Evolutionary conservation across 92 coral and sea anemone genomes (phyloP), one percentile per base, ranked within the genome.

Genomic region (Parazoanthus atlanticus): DNA sequence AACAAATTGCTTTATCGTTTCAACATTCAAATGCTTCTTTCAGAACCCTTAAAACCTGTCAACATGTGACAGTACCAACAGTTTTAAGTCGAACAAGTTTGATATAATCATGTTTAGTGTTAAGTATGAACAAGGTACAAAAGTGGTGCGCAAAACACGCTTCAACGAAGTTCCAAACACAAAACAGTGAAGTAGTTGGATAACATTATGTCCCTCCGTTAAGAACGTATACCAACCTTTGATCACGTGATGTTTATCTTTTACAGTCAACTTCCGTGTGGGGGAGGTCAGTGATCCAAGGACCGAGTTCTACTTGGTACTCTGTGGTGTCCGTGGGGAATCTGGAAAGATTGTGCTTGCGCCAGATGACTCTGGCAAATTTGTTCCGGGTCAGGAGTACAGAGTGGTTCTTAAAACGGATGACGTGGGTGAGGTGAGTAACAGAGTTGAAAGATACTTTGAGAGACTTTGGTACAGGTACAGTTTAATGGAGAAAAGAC

Each of bases 371-470:
- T 95, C 94, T 64, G 91, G 91, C 67, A 88, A 89, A 80, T 92
- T 95, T 31, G 92, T 86, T 40, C 89, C 90, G 30, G 93, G 93
- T 71, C 94, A 92, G 84, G 89, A 84, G 49, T 95, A 95, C 93
- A 91, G 90, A 41, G 92, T 95, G 33, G 90, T 87, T 17, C 93
- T 94, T 13, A 91, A 74, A 81, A 86, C 92, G 16, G 89, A 85
- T 1, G 98, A 95, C 40, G 94, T 95, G n/a, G 98, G 98, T 36
- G 71, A 95, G 93, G 98, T 95, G 74, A 86, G 92, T 79, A 40
- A 13, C 28, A n/a, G 9, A 56, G 25, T 56, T 56, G 66, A 19
- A 61, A 61, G 28, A 23, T 3, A 61, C 69, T 61, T 61, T 21
- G 8, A 3, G 28, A 52, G 21, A 52, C 10, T 52, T 52, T 52